phyloP scores from a whole-genome alignment of 2,113 vertebrate genomes.

The Cacatua alba region DNA sequence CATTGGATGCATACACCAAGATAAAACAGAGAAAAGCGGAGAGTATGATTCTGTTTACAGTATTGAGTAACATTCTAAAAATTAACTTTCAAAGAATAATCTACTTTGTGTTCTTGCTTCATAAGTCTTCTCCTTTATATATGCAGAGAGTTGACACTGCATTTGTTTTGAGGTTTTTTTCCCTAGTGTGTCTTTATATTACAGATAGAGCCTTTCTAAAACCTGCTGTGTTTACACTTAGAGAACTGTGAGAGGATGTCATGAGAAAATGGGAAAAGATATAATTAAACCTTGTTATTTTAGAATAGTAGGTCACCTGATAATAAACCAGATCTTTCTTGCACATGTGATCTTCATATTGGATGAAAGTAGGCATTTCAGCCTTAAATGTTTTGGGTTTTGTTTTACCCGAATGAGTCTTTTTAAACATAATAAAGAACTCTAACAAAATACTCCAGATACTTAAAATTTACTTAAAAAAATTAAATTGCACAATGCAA shows the following conservation, averaged over 20 bases:
- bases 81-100: background rate
- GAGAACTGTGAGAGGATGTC: background rate
- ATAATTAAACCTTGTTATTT: conserved; percentile 14
- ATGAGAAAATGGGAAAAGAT: background rate
- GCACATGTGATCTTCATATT: background rate
- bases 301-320: background rate
- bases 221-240: background rate
- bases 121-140: background rate
- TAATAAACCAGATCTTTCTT: background rate
- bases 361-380: background rate
- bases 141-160: background rate
- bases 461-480: background rate
- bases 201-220: background rate
- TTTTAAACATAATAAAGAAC: background rate
- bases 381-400: background rate
- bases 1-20: conserved; percentile 1
- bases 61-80: conserved; percentile 5
- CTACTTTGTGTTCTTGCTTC: background rate
- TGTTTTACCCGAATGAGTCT: background rate
- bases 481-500: background rate
- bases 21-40: conserved; percentile 5
- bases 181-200: background rate
- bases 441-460: background rate
- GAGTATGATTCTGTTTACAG: background rate
- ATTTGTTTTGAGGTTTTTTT: background rate